Base-by-base conservation (phyloP, 35 echinoderm and acorn worm genomes). In the Lytechinus variegatus region DNA sequence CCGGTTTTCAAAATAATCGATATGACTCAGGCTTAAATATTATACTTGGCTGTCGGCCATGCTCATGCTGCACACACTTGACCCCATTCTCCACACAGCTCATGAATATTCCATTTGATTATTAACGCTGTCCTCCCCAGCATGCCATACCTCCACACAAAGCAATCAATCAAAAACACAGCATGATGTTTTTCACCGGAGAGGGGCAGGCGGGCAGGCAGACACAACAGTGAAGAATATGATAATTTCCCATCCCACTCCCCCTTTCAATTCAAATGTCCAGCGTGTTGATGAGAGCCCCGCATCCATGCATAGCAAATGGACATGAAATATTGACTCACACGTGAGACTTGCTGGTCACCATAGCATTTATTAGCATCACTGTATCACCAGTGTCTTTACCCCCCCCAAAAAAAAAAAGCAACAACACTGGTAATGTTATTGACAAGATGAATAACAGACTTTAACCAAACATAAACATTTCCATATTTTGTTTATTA, bases 41-140 rank as follows among this genome's bases (percentile, higher is more conserved):
- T 24, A 79, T 79, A 79, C 66, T 79, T 79, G 66, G 66, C 66
- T 79, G 19, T 24, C 12, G n/a, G 66, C 66, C 66, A 79, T 79
- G 66, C 52, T 90, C 66, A 79, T 79, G 66, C 52, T 90, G 16
- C 29, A 90, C 10, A 90, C 88, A 54, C 88, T 90, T 90, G 88
- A 90, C 88, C 88, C 27, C 28, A 90, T 90, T 90, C 27, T 44
- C 9, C 9, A 10, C 52, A 44, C 52, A 21, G 9, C 88, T 90
- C 88, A 90, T 90, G 88, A 90, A 90, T 90, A 90, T 90, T 90
- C 88, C 88, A 44, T 79, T 79, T 79, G 66, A 79, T 79, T 79
- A 79, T 79, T 79, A 79, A 79, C 19, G 12, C 66, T 79, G 66
- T 79, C 66, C 66, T 79, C 16, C n/a, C 66, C 66, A n/a, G 66